These are phyloP conservation scores for Eurystomus gularis DNA, from an alignment of 2,113 vertebrate genomes.

Conservation along the genomic window DNA sequence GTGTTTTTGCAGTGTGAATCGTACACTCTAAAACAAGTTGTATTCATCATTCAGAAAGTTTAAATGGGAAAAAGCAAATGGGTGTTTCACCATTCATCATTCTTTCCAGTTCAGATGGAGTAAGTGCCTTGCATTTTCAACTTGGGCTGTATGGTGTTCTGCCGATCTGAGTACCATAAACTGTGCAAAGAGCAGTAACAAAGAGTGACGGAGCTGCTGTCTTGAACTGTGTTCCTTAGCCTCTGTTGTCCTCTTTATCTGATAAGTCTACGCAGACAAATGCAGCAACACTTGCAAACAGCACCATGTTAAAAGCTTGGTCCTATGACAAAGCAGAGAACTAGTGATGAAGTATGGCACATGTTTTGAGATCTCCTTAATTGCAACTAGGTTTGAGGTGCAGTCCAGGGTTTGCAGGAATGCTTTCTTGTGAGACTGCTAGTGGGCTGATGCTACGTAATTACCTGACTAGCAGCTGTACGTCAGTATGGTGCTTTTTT, in stretches of 20 bases:
- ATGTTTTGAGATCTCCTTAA: neutral
- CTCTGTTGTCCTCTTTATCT: neutral
- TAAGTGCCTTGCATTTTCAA: neutral
- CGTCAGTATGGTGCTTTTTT: neutral
- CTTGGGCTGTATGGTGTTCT: neutral
- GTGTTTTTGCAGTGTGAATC: neutral
- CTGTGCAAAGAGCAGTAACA: neutral
- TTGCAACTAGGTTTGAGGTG: neutral
- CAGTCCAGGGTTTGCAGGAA: neutral
- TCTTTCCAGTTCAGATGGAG: neutral
- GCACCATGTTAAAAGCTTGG: accelerated
- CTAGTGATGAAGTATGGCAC: neutral
- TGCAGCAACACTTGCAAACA: accelerated
- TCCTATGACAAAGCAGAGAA: neutral
- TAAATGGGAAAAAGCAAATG: neutral
- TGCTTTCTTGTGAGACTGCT: neutral
- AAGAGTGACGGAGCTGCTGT: neutral
- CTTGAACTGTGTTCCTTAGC: neutral
- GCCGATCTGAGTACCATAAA: neutral
- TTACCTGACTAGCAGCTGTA: neutral
- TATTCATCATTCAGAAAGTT: neutral
- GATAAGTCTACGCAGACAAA: neutral
- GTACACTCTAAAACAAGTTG: neutral
- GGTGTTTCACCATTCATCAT: neutral
- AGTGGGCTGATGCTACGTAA: neutral